These are phyloP conservation scores for Drosophila bocqueti DNA, from an alignment of 1,140 invertebrate species.

Conservation along the genomic window DNA sequence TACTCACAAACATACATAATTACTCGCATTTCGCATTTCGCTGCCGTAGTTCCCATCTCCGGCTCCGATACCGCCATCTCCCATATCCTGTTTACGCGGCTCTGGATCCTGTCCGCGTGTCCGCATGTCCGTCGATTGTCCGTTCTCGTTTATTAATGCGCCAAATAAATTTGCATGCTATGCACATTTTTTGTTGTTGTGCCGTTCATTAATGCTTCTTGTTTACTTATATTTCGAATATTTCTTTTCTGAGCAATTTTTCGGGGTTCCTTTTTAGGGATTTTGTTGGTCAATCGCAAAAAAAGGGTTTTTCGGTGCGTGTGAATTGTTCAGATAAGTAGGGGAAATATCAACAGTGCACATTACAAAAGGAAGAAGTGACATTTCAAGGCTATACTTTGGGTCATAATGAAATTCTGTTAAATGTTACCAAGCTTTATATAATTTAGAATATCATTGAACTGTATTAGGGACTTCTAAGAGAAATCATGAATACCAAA, in stretches of 20 bases:
- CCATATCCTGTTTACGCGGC: slow-evolving; percentile 77
- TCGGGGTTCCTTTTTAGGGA: slow-evolving; percentile 11
- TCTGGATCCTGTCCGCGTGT: slow-evolving; percentile 34
- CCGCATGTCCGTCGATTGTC: slow-evolving; percentile 19
- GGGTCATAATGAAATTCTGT: too few relatives aligned
- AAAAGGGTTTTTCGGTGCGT: slow-evolving; percentile 22
- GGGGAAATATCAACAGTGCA: slow-evolving; percentile 1
- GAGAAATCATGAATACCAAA: neutral
- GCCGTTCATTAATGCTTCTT: slow-evolving; percentile 51
- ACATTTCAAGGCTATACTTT: slow-evolving; percentile 17
- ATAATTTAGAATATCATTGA: neutral
- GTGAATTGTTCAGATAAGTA: slow-evolving; percentile 30
- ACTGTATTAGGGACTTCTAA: neutral
- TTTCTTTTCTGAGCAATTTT: slow-evolving; percentile 18
- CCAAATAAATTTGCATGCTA: slow-evolving; percentile 79
- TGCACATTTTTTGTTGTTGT: slow-evolving; percentile 53
- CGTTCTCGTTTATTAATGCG: slow-evolving; percentile 67
- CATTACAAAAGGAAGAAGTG: neutral
- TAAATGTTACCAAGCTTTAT: too few relatives aligned
- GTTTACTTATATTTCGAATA: slow-evolving; percentile 58
- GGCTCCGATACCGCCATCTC: slow-evolving; percentile 29
- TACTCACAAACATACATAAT: slow-evolving; percentile 79
- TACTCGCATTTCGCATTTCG: slow-evolving; percentile 69
- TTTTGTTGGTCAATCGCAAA: slow-evolving; percentile 6
- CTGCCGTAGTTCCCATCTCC: slow-evolving; percentile 48